Percentiles rank a stretch among this genome's conserved stretches.
Conservation (phyloP, 1,140 invertebrate genomes). For the Macrosteles quadrilineatus region DNA sequence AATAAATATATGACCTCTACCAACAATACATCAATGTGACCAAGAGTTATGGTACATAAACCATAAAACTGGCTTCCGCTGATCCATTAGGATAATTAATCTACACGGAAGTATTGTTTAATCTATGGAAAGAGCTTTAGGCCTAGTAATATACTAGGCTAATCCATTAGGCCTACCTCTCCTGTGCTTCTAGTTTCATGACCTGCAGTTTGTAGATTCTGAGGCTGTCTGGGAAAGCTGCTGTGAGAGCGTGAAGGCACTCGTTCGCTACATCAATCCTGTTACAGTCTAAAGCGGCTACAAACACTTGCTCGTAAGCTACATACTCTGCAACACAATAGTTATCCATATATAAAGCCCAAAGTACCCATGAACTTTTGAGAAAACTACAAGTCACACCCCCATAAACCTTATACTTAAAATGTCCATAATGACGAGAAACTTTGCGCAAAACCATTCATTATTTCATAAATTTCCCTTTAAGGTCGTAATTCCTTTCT, state of each 20-base stretch:
- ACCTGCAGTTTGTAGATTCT: conserved; percentile 85
- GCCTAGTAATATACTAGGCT: too few relatives aligned
- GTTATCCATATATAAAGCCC: too few relatives aligned
- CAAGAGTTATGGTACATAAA: too few relatives aligned
- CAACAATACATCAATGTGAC: too few relatives aligned
- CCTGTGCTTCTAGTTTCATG: conserved; percentile 84
- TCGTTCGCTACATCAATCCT: conserved; percentile 73
- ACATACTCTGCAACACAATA: conserved; percentile 72
- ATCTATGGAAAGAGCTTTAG: too few relatives aligned
- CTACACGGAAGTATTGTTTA: too few relatives aligned
- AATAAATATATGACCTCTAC: too few relatives aligned
- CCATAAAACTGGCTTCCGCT: too few relatives aligned
- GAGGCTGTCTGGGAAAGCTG: conserved; percentile 88
- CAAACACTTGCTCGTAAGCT: conserved; percentile 89
- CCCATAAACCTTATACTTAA: neutral
- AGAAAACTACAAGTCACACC: conserved; percentile 7
- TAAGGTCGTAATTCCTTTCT: neutral
- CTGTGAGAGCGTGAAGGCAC: conserved; percentile 74
- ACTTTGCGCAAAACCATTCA: neutral
- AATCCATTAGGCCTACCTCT: conserved; percentile 72
- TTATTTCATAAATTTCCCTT: conserved; percentile 17
- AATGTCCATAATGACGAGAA: neutral
- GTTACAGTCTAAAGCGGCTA: conserved; percentile 89
- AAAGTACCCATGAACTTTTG: neutral
- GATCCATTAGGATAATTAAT: too few relatives aligned